phyloP scores from a whole-genome alignment of 2,888 invertebrate genomes.

The Erebia aethiops region DNA sequence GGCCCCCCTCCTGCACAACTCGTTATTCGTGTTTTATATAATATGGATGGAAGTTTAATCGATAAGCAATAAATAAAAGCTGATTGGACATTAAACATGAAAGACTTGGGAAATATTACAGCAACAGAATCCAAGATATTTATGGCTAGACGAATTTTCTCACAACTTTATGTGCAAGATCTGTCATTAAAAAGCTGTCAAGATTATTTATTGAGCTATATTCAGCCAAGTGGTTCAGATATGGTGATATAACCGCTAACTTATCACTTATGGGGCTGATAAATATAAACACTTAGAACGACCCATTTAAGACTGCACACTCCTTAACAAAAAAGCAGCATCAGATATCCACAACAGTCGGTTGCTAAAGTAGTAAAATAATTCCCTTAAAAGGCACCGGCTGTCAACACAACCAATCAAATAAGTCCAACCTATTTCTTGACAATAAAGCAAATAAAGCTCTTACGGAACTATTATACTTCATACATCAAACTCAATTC shows the following conservation, averaged over 20 bases:
- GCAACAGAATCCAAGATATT: background rate
- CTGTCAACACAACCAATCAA: background rate
- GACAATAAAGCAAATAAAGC: conserved; percentile 13
- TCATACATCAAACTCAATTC: conserved; percentile 20
- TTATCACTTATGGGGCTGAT: background rate
- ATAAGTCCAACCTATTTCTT: conserved; percentile 10
- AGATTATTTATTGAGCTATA: too few relatives aligned
- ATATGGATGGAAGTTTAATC: too few relatives aligned
- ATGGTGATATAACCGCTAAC: background rate
- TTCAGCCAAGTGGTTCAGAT: too few relatives aligned
- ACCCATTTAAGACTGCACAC: background rate
- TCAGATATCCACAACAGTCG: background rate
- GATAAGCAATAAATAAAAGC: too few relatives aligned
- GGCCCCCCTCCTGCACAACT: too few relatives aligned
- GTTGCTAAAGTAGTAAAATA: background rate
- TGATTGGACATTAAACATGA: too few relatives aligned
- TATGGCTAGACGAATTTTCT: background rate
- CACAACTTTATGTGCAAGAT: background rate
- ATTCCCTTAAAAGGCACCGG: conserved; percentile 11
- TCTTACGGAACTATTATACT: conserved; percentile 9
- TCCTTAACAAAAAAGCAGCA: background rate
- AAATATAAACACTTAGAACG: background rate
- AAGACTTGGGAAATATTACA: too few relatives aligned
- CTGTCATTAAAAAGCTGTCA: too few relatives aligned
- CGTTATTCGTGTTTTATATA: too few relatives aligned